Base-by-base conservation (phyloP, 2,797 vertebrate species). In the Bucorvus abyssinicus region DNA sequence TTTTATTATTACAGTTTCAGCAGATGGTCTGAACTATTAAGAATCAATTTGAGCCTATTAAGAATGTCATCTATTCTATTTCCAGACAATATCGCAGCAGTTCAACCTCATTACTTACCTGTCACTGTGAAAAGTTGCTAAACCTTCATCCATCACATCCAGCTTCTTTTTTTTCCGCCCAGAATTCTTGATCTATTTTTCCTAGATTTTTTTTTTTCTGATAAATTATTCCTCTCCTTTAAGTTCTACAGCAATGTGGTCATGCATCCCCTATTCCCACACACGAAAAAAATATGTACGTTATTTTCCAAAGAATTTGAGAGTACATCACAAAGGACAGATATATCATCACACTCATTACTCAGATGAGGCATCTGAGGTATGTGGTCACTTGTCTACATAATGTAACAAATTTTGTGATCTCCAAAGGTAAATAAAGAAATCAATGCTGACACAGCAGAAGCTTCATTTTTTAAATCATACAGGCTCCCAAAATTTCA, bases 11-110 rank as follows among this genome's bases (percentile, higher is more conserved):
- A 94, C 71, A 84, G 57, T 93, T 96, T 95, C 79, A 96, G 79
- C 91, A 95, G 94, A 95, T 96, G 83, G 75, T 85, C 57, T 90
- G 90, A 94, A 93, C 85, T 94, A 94, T 95, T 95, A 96, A 94
- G 73, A 95, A 87, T 86, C 93, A 96, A 95, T 96, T 93, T 94
- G 53, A 94, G 80, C 69, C 90, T 95, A 96, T 95, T 94, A 94
- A 96, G 79, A 94, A 94, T 69, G 50, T 78, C 45, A 96, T 95
- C 85, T 84, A 86, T 96, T 95, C 69, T 90, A 55, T 88, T 95
- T 94, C 93, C 87, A 95, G 87, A 84, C 82, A 94, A 71, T 93
- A 94, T 84, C 3, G 0, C 52, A 69, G 87, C 8, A 34, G 94
- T 93, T 94, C 79, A 93, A 93, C 76, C 90, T 93, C 91, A 95